Conservation (phyloP, 2,888 invertebrate genomes). For the Diaphora mendica region DNA sequence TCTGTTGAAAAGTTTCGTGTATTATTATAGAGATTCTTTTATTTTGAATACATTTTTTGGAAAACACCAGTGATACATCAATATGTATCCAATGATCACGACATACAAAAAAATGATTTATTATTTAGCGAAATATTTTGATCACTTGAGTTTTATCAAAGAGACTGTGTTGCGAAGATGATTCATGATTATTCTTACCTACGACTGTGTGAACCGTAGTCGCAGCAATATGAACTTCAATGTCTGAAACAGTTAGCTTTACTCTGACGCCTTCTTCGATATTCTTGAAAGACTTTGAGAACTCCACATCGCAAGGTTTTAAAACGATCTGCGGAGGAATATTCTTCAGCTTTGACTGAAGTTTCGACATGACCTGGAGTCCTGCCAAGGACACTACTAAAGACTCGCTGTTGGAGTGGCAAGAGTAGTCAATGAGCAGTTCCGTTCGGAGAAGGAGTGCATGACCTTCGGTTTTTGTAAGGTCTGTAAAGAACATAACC, state of each 20-base stretch:
- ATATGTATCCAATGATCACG: not conserved
- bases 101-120: not conserved
- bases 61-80: too few species aligned
- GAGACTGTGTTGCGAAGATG: not conserved
- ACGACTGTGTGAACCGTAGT: constrained; percentile 90
- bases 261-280: constrained; percentile 89
- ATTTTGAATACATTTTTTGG: not conserved
- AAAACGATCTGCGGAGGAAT: constrained; percentile 87
- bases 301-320: constrained; percentile 90
- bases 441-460: constrained; percentile 90
- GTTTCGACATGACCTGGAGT: constrained; percentile 84
- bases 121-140: not conserved
- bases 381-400: constrained; percentile 84
- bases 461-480: constrained; percentile 87
- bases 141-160: not conserved
- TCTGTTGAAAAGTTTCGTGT: constrained; percentile 64
- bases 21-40: not conserved
- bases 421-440: constrained; percentile 89
- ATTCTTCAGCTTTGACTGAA: constrained; percentile 83
- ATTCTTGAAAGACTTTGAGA: constrained; percentile 87
- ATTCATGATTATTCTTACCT: constrained; percentile 69
- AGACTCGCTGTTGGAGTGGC: constrained; percentile 88
- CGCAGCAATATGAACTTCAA: constrained; percentile 91
- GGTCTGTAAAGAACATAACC: constrained; percentile 90
- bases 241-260: constrained; percentile 88